Percentiles rank a stretch among this genome's conserved stretches.
Evolutionary conservation across 2,113 vertebrate genomes (phyloP).

Genomic region (Corvus moneduloides): DNA sequence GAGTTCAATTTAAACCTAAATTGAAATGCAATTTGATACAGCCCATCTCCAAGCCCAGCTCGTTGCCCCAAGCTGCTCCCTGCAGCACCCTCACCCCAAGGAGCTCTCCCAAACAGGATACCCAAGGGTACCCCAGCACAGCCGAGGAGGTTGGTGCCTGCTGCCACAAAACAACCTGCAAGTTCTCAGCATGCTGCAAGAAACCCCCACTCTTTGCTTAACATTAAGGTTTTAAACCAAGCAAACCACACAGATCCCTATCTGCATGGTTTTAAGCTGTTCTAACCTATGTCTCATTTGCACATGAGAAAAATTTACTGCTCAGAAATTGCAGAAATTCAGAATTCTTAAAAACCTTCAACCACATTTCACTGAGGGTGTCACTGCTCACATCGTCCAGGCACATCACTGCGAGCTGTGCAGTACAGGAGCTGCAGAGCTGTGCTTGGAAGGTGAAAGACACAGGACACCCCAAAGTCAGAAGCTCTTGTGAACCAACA

Average conservation of each 20-base stretch:
- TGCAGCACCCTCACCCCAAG: neutral
- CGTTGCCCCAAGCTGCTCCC: neutral
- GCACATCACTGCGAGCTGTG: accelerated
- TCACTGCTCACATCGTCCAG: accelerated
- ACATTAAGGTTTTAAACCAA: neutral
- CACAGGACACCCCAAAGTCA: neutral
- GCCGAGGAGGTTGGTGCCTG: neutral
- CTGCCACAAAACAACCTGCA: neutral
- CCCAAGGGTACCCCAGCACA: neutral
- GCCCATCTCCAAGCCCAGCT: neutral
- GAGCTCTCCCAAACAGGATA: neutral
- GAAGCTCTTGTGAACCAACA: neutral
- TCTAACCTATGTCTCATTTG: neutral
- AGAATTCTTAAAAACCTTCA: accelerated
- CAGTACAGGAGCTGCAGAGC: neutral
- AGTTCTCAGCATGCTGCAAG: neutral
- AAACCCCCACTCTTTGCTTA: neutral
- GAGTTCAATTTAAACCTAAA: neutral
- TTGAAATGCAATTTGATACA: neutral
- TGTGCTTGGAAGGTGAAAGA: neutral
- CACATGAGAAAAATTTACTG: neutral
- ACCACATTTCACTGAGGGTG: neutral
- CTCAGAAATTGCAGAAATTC: neutral
- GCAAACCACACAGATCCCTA: too few species aligned
- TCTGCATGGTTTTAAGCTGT: neutral